Evolutionary conservation across 2,797 vertebrate species (phyloP).

Genomic region (Notamacropus eugenii): DNA sequence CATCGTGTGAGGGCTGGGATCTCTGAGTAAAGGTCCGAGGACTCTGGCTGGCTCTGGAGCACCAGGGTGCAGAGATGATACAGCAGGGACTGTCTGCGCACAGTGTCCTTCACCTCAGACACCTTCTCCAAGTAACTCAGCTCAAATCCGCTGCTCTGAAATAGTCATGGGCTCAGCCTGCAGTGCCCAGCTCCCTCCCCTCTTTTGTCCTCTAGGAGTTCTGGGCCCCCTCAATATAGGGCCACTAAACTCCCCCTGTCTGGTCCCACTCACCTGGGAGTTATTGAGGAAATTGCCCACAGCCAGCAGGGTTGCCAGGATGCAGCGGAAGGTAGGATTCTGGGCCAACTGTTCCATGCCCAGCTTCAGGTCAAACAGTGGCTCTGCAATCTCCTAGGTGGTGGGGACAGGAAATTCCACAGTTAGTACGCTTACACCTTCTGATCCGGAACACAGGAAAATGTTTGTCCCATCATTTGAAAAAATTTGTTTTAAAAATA

Average conservation of each 20-base stretch:
- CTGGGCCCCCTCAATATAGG: not conserved
- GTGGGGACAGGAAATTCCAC: not conserved
- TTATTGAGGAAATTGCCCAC: constrained; percentile 97
- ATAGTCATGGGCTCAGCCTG: constrained; percentile 63
- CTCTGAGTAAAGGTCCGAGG: constrained; percentile 95
- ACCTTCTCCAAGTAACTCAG: constrained; percentile 97
- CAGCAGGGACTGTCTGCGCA: constrained; percentile 94
- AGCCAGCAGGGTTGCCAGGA: constrained; percentile 94
- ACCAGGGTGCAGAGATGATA: constrained; percentile 94
- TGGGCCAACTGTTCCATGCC: constrained; percentile 96
- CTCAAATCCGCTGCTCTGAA: constrained; percentile 95
- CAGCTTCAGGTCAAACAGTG: constrained; percentile 95
- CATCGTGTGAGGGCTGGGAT: constrained; percentile 93
- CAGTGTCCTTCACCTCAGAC: constrained; percentile 97
- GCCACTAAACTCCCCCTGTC: too few species aligned
- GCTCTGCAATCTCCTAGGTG: constrained; percentile 94
- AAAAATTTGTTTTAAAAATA: not conserved
- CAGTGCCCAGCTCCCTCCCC: constrained; percentile 4
- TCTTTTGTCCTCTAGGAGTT: too few species aligned
- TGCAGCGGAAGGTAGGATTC: constrained; percentile 94
- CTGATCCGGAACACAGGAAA: not conserved
- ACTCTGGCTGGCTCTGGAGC: constrained; percentile 91
- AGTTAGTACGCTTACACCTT: not conserved
- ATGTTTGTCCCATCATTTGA: not conserved
- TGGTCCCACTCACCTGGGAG: constrained; percentile 87